Evolutionary conservation across 2,888 invertebrate species (phyloP).

Genomic region (Drosophila mayaguana): DNA sequence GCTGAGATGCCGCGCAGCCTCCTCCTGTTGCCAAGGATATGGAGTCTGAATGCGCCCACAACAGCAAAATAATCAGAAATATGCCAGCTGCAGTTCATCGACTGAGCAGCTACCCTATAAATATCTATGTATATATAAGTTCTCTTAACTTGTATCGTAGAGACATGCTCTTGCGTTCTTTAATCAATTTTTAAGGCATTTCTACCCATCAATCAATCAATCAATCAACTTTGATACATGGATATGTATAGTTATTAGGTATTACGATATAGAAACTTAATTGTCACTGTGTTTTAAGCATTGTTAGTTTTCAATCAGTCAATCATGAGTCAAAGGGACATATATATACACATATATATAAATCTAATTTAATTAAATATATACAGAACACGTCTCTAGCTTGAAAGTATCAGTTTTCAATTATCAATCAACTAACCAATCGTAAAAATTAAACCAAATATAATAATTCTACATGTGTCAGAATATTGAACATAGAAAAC

Average conservation of each 20-base stretch:
- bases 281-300: background rate
- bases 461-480: too few relatives aligned
- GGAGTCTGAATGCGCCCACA: constrained; percentile 31
- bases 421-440: too few relatives aligned
- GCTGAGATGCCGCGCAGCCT: constrained; percentile 35
- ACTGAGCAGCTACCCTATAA: constrained; percentile 25
- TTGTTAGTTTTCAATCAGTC: background rate
- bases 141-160: too few relatives aligned
- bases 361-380: too few relatives aligned
- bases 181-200: background rate
- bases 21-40: constrained; percentile 36
- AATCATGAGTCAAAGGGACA: background rate
- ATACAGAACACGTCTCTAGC: too few relatives aligned
- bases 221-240: background rate
- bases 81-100: constrained; percentile 15
- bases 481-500: too few relatives aligned
- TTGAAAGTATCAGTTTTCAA: too few relatives aligned
- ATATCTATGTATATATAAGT: background rate
- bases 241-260: too few relatives aligned
- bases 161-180: too few relatives aligned
- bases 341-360: too few relatives aligned
- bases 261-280: background rate
- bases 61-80: constrained; percentile 27
- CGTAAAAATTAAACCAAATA: too few relatives aligned
- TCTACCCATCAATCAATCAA: background rate